These are phyloP conservation scores for Pelecanoides urinatrix DNA, from an alignment of 2,113 vertebrate species.

Conservation along the genomic window DNA sequence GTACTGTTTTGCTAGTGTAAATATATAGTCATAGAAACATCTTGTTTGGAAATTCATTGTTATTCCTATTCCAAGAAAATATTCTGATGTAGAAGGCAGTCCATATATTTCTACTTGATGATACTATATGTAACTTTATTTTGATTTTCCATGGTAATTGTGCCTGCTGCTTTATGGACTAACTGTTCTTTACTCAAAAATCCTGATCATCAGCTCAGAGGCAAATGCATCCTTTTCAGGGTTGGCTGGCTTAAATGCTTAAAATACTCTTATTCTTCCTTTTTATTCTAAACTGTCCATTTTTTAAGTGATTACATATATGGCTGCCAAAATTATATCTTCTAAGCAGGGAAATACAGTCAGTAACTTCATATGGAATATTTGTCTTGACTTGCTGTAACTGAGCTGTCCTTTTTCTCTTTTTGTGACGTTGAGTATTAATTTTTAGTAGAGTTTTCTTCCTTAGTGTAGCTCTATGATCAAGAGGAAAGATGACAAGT, in stretches of 20 bases:
- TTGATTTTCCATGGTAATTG: not conserved
- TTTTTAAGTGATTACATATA: not conserved
- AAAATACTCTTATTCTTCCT: not conserved
- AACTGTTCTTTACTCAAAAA: not conserved
- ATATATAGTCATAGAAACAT: not conserved
- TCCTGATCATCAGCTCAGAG: not conserved
- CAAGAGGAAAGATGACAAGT: not conserved
- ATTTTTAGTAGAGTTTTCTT: not conserved
- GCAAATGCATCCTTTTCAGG: not conserved
- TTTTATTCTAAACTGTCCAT: not conserved
- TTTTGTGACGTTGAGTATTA: not conserved
- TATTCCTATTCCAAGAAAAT: not conserved
- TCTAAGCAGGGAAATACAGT: not conserved
- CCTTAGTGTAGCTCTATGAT: not conserved
- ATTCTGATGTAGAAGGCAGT: not conserved
- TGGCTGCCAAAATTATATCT: not conserved
- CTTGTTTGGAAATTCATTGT: not conserved
- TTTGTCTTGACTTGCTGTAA: not conserved
- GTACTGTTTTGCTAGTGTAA: not conserved
- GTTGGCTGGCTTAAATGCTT: not conserved
- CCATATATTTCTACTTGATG: not conserved
- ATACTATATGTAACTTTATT: not conserved
- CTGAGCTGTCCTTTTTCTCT: not conserved
- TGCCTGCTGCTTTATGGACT: not conserved
- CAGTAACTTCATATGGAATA: not conserved